A percentile compares a stretch with the other conserved stretches of the same genome.
phyloP scores from a whole-genome alignment of 2,113 vertebrate genomes.

The Nycticryphes semicollaris region DNA sequence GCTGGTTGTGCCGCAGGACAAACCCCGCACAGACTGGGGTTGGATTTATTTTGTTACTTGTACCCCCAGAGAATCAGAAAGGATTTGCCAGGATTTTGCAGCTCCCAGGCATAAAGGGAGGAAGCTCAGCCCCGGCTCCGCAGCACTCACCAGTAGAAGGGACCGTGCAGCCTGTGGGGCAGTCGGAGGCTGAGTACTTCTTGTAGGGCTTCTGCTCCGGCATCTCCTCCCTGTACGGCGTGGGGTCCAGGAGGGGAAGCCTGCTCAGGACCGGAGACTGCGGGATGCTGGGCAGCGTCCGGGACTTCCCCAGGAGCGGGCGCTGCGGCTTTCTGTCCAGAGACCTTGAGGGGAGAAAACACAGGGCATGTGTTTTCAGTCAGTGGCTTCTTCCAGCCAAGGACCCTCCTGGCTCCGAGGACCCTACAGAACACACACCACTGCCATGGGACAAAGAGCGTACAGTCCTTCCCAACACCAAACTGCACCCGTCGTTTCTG shows the following conservation, averaged over 20 bases:
- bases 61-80: neutral
- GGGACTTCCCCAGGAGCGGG: conserved; percentile 85
- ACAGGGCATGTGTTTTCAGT: neutral
- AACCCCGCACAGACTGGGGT: rapidly evolving
- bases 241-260: conserved; percentile 73
- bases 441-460: neutral
- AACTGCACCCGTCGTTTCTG: neutral
- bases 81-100: neutral
- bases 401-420: neutral
- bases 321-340: conserved; percentile 87
- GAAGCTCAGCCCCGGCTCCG: rapidly evolving
- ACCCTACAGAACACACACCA: rapidly evolving
- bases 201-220: conserved; percentile 67
- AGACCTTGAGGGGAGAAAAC: conserved; percentile 72
- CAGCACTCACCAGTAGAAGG: conserved; percentile 80
- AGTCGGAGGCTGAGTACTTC: conserved; percentile 36
- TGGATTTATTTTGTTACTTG: neutral
- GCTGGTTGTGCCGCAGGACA: neutral
- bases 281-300: conserved; percentile 89
- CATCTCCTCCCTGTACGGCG: conserved; percentile 63
- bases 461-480: neutral
- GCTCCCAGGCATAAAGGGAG: neutral
- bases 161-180: conserved; percentile 81
- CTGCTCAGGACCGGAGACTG: conserved; percentile 86
- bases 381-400: too few relatives aligned